Percentiles rank a stretch among this genome's conserved stretches.
Evolutionary conservation across 2,797 vertebrate genomes (phyloP).

Genomic region (Amniataba percoides): DNA sequence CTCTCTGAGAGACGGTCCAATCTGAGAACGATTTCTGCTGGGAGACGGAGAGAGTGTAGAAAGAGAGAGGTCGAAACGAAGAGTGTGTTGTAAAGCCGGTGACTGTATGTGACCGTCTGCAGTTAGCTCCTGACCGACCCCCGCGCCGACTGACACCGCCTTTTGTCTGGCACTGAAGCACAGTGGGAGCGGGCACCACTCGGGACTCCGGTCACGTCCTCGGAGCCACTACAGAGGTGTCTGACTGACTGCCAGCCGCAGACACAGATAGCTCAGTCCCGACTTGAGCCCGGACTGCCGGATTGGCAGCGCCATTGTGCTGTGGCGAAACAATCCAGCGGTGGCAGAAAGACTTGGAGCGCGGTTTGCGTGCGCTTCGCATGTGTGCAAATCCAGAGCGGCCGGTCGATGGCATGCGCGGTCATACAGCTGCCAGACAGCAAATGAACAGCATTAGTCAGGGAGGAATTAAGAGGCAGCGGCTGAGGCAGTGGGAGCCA

Average conservation of each 20-base stretch:
- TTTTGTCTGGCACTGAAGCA: slow-evolving; percentile 60
- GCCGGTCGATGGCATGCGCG: slow-evolving; percentile 14
- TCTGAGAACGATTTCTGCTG: slow-evolving; percentile 21
- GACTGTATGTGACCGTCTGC: slow-evolving; percentile 5
- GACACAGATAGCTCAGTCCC: slow-evolving; percentile 54
- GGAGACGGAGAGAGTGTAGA: slow-evolving; percentile 15
- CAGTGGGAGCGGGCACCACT: slow-evolving; percentile 54
- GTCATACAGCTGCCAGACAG: slow-evolving; percentile 47
- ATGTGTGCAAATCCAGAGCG: slow-evolving; percentile 27
- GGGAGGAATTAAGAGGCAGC: slow-evolving; percentile 49
- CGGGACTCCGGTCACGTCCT: slow-evolving; percentile 64
- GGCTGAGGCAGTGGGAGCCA: slow-evolving; percentile 28
- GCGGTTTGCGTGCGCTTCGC: too few relatives aligned
- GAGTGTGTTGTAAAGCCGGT: slow-evolving; percentile 31
- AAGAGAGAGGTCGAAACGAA: slow-evolving; percentile 6
- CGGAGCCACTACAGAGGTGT: slow-evolving; percentile 41
- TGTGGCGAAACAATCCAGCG: slow-evolving; percentile 35
- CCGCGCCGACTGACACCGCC: slow-evolving; percentile 44
- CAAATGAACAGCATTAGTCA: slow-evolving; percentile 46
- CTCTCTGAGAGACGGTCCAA: slow-evolving; percentile 4
- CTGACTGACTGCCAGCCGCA: slow-evolving; percentile 51
- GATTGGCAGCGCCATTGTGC: slow-evolving; percentile 68
- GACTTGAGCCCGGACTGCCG: slow-evolving; percentile 54
- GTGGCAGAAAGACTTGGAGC: slow-evolving; percentile 49
- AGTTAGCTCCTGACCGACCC: slow-evolving; percentile 30